A percentile compares a stretch with the other conserved stretches of the same genome.
phyloP scores from a whole-genome alignment of 2,113 vertebrate species.

The Tupaia tana region DNA sequence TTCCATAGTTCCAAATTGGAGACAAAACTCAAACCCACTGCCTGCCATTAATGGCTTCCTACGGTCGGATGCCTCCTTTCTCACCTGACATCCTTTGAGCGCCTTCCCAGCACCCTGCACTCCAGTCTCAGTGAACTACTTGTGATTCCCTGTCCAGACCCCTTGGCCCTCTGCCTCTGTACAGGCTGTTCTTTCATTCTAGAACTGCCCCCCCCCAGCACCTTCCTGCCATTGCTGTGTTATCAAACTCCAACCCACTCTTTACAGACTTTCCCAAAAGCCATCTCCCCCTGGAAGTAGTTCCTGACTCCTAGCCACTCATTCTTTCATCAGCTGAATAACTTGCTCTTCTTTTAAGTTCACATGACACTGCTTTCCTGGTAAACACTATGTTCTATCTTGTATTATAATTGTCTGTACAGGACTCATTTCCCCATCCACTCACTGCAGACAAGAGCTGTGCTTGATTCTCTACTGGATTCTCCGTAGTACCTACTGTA shows the following conservation, averaged over 20 bases:
- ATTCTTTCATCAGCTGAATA: background rate
- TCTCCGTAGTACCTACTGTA: background rate
- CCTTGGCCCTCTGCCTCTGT: background rate
- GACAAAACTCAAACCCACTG: constrained; percentile 22
- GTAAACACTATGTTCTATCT: background rate
- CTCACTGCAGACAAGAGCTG: background rate
- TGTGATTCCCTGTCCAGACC: background rate
- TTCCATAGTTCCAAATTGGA: background rate
- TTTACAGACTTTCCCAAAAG: background rate
- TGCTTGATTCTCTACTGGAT: background rate
- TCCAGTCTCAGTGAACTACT: background rate
- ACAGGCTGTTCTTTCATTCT: background rate
- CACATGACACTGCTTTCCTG: background rate
- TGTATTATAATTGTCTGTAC: background rate
- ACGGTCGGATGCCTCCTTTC: background rate
- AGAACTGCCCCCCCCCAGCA: background rate
- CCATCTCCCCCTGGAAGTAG: background rate
- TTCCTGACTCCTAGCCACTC: background rate
- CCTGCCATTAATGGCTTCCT: constrained; percentile 29
- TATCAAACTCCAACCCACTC: background rate
- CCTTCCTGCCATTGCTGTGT: background rate
- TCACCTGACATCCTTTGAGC: background rate
- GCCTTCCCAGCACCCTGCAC: background rate
- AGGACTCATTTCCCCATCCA: background rate
- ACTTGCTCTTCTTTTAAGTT: background rate